A percentile compares a stretch with the other conserved stretches of the same genome.
phyloP scores from a whole-genome alignment of 2,797 vertebrate species.

The Tapera naevia region DNA sequence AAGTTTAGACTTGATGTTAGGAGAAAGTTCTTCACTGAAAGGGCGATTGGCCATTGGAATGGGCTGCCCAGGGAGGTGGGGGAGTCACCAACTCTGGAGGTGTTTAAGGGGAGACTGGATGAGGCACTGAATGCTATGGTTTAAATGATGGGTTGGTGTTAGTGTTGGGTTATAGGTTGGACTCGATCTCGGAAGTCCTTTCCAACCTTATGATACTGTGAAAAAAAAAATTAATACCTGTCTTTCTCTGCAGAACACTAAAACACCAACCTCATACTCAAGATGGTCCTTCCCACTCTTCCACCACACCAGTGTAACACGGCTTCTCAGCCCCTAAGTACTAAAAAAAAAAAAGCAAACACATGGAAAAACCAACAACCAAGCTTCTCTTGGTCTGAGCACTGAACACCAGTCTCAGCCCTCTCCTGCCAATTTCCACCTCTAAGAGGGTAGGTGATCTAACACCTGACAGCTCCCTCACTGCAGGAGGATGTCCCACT shows the following conservation, averaged over 20 bases:
- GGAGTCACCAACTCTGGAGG: no score
- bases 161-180: no score
- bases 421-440: background rate
- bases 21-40: no score
- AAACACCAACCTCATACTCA: background rate
- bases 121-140: no score
- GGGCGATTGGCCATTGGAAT: no score
- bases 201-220: no score
- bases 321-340: background rate
- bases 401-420: background rate
- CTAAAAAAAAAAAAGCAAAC: background rate
- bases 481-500: background rate
- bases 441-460: no score
- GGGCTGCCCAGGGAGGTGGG: no score
- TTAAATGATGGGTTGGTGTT: no score
- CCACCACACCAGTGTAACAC: background rate
- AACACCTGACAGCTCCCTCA: rapidly evolving
- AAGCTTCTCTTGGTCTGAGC: background rate
- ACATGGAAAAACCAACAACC: background rate
- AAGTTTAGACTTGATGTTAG: no score
- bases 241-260: background rate
- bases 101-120: no score
- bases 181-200: no score
- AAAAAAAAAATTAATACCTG: background rate
- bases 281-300: background rate